Base-by-base conservation (phyloP, 2,113 vertebrate genomes). In the Zapus hudsonius region DNA sequence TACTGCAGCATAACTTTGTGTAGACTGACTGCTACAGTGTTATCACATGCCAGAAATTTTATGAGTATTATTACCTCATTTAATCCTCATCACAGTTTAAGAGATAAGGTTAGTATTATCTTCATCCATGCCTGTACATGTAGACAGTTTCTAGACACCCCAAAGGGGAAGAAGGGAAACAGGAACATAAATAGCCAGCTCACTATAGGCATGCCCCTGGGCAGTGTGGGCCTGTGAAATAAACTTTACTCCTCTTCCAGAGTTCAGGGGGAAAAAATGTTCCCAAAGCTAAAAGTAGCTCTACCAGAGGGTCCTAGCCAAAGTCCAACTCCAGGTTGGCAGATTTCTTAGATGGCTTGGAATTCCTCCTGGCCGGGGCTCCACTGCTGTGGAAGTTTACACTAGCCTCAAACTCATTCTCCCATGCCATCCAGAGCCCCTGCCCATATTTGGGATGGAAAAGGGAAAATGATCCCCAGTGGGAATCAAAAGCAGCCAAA, bases 361-460 rank as follows among this genome's bases (percentile, higher is more conserved):
- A 97, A 97, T 95, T 90, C 88, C 92, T 89, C 61, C 76, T 74
- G 94, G 95, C 92, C 94, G 90, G 97, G 97, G 91, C 83, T 96
- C 94, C 91, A 40, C 10, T 94, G 95, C 96, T 97, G 96, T 92
- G 78, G 91, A 95, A 27, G 78, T 98, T 97, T 97, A 95, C 70
- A 70, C 84, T 93, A 38, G 92, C 91, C 92, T 97, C 96, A 70
- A 73, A 94, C 89, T 94, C 95, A 93, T 96, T 96, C 96, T 97
- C 89, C 93, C 74, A 79, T 83, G 97, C 86, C 92, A 96, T 97
- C 78, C 92, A 91, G 61, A 95, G 75, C 91, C 95, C 97, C 95
- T 92, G 95, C 27, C 97, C 97, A 97, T 98, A 97, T 97, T 98
- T 98, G 98, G 98, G 95, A 95, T 97, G 97, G 97, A 98, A 98